A percentile compares a stretch with the other conserved stretches of the same genome.
Conservation (phyloP, 1,140 invertebrate genomes). For the Reticulitermes speratus region DNA sequence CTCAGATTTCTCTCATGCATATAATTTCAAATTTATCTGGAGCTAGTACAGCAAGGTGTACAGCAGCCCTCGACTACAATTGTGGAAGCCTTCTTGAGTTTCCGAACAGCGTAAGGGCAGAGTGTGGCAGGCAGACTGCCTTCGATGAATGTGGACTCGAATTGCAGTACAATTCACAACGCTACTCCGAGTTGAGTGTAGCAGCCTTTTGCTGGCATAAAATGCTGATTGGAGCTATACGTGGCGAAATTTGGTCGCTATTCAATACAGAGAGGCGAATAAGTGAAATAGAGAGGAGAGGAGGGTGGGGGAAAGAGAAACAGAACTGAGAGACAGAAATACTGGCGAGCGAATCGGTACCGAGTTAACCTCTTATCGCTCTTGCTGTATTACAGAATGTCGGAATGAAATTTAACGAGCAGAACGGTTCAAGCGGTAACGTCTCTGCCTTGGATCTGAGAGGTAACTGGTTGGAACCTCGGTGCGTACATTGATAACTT, state of each 20-base stretch:
- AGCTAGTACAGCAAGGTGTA: background rate
- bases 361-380: background rate
- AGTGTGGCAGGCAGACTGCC: background rate
- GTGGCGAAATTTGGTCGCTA: constrained; percentile 26
- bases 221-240: constrained; percentile 20
- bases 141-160: background rate
- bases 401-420: background rate
- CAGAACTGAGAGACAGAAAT: background rate
- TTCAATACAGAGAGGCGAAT: constrained; percentile 16
- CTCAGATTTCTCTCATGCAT: background rate
- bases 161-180: constrained; percentile 20
- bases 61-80: background rate
- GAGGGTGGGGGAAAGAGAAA: background rate
- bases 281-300: background rate
- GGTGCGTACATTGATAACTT: no score
- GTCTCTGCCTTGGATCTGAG: no score
- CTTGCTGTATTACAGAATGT: background rate
- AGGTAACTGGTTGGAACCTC: no score
- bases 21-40: background rate
- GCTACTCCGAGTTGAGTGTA: background rate
- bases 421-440: no score
- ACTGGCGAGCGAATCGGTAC: background rate
- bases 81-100: background rate
- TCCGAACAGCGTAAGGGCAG: background rate
- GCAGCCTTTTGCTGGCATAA: background rate